Base-by-base conservation (phyloP, 2,113 vertebrate genomes). In the Clarias batrachus region DNA sequence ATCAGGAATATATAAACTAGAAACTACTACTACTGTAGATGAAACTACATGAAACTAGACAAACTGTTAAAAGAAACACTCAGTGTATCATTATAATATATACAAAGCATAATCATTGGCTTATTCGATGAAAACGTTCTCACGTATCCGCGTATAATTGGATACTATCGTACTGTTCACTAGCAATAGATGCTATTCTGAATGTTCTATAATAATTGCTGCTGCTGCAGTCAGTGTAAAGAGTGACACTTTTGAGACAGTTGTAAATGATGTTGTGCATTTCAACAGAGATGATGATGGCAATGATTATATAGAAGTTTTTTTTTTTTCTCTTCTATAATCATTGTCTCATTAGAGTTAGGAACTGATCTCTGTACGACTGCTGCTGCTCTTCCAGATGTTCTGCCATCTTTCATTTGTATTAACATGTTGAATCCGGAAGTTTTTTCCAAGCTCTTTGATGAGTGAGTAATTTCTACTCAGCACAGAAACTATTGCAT, bases 391-490 rank as follows among this genome's bases (percentile, higher is more conserved):
- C 17, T 56, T 85, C 62, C 79, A 85, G 83, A 74, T 85, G 83
- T 78, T 84, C 74, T 87, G 59, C 60, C 65, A 57, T 59, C 25
- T 82, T 77, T 70, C 70, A 85, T 82, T 85, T 68, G 83, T 62
- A 76, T 81, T 74, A 80, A 77, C 74, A n/a, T 76, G 73, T 54
- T 52, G 41, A 76, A 76, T 76, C 11, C 0, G 16, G 73, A 76
- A 41, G 37, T 41, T n/a, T 76, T 76, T 48, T 41, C 37, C 37
- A 16, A 74, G 19, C 71, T 13, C 37, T 48, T 37, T 23, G 19
- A 74, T 17, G 0, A 30, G 4, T 30, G 14, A 66, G 12, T n/a
- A 17, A 16, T 68, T 68, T 30, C 33, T 30, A 33, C 27, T 33
- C 33, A 73, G 19, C 8, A 73, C 33, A 74, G 19, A 74, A 12